These are phyloP conservation scores for Podilymbus podiceps DNA, from an alignment of 2,113 vertebrate species.

Conservation along the genomic window DNA sequence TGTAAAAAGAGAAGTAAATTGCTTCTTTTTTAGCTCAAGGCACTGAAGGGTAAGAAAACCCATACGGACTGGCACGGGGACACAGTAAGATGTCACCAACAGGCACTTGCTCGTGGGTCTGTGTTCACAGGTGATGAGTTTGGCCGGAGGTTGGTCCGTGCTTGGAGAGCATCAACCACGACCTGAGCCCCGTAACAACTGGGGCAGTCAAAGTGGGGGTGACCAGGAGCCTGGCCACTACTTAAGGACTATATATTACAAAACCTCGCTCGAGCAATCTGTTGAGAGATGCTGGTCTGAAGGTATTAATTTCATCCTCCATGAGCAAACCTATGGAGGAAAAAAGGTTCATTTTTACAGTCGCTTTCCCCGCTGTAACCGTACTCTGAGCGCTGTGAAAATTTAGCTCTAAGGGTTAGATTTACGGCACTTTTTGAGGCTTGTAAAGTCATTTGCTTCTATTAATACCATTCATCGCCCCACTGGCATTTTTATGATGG, in stretches of 20 bases:
- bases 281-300: background rate
- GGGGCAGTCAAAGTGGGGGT: rapidly evolving
- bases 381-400: background rate
- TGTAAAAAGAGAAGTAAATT: background rate
- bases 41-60: background rate
- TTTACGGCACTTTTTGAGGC: background rate
- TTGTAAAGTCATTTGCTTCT: conserved; percentile 30
- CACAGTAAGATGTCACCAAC: rapidly evolving
- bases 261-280: background rate
- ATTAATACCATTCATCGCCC: background rate
- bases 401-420: background rate
- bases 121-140: background rate
- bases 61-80: rapidly evolving
- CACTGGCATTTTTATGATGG: background rate
- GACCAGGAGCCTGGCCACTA: rapidly evolving
- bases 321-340: background rate
- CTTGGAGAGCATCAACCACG: background rate
- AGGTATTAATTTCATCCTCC: background rate
- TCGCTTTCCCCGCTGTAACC: background rate
- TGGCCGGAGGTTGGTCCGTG: background rate
- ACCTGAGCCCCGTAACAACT: rapidly evolving
- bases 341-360: background rate
- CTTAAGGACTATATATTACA: rapidly evolving
- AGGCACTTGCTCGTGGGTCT: background rate
- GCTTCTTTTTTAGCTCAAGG: background rate